phyloP scores from a whole-genome alignment of 2,888 invertebrate genomes.

The Lobophora halterata region DNA sequence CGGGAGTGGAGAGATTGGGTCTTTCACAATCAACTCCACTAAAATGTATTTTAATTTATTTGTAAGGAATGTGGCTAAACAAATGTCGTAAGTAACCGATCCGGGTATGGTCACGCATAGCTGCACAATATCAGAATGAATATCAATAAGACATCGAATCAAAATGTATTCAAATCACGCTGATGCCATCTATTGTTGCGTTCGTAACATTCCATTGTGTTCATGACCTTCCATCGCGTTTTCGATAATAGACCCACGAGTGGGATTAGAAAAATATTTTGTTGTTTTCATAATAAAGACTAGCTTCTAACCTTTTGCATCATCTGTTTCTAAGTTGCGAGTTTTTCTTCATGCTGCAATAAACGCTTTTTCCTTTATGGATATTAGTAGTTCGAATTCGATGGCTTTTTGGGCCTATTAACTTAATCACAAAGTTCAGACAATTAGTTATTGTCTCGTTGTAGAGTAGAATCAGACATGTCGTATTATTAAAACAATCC shows the following conservation, averaged over 20 bases:
- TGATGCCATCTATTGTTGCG: conserved; percentile 55
- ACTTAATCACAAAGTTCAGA: too few relatives aligned
- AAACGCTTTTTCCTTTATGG: too few relatives aligned
- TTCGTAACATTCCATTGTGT: conserved; percentile 61
- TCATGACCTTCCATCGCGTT: conserved; percentile 61
- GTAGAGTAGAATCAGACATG: conserved; percentile 10
- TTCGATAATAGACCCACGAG: conserved; percentile 32
- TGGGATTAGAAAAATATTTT: conserved; percentile 36
- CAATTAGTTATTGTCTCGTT: too few relatives aligned
- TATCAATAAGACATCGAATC: conserved; percentile 42
- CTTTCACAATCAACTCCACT: too few relatives aligned
- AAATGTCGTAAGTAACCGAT: conserved; percentile 18
- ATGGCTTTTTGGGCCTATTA: too few relatives aligned
- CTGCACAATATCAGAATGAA: conserved; percentile 33
- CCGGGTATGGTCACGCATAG: conserved; percentile 25
- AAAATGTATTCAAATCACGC: conserved; percentile 57
- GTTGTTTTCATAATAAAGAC: conserved; percentile 17
- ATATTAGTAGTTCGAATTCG: too few relatives aligned
- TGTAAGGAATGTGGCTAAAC: conserved; percentile 4
- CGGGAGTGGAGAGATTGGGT: too few relatives aligned
- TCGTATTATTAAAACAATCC: conserved; percentile 22
- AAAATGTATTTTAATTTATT: too few relatives aligned
- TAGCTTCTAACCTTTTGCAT: neutral
- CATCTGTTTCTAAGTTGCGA: neutral
- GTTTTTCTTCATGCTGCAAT: too few relatives aligned